Evolutionary conservation across 2,797 vertebrate species (phyloP).

Genomic region (Amblyopsis hoosieri): DNA sequence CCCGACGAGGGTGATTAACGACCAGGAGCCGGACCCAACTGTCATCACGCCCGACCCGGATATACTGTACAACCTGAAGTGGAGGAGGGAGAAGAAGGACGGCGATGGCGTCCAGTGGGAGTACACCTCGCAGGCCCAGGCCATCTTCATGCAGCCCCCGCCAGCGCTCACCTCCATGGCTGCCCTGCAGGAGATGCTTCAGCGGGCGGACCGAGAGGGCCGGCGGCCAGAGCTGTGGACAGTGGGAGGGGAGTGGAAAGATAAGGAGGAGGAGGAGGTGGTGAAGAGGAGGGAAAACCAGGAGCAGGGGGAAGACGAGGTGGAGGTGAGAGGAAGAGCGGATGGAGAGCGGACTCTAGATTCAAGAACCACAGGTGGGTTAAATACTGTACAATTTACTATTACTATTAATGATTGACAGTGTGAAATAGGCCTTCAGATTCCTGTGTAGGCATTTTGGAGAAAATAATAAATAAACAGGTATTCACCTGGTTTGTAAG

Average conservation of each 20-base stretch:
- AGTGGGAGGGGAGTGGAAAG: conserved; percentile 55
- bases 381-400: conserved; percentile 13
- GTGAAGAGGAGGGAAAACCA: conserved; percentile 22
- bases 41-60: conserved; percentile 81
- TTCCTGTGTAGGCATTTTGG: background rate
- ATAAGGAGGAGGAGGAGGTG: conserved; percentile 45
- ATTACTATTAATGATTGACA: background rate
- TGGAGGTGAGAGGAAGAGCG: conserved; percentile 66
- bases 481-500: background rate
- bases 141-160: conserved; percentile 78
- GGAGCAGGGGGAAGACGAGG: conserved; percentile 24
- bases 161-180: conserved; percentile 76
- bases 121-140: conserved; percentile 82
- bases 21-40: conserved; percentile 75
- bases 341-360: conserved; percentile 81
- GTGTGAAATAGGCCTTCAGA: background rate
- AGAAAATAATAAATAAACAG: background rate
- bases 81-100: conserved; percentile 75
- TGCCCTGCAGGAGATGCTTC: conserved; percentile 80
- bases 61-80: conserved; percentile 82
- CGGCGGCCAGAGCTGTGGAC: conserved; percentile 53
- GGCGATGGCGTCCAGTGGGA: conserved; percentile 78
- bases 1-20: conserved; percentile 60
- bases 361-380: conserved; percentile 76
- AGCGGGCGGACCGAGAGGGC: conserved; percentile 79